Evolutionary conservation across 2,113 vertebrate genomes (phyloP).

Genomic region (Sigmodon hispidus): DNA sequence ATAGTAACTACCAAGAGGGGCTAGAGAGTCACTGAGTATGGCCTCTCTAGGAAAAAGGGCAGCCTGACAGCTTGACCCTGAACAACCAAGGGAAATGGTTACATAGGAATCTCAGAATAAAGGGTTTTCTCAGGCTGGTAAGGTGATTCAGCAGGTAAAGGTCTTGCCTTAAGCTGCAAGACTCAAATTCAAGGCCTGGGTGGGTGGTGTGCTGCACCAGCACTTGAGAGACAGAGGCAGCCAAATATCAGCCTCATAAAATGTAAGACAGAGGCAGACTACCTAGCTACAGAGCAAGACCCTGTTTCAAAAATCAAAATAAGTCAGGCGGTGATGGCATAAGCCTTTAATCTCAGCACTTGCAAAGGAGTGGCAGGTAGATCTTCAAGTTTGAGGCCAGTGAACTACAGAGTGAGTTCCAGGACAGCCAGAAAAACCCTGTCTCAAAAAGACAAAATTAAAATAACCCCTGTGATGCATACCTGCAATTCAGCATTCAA

Average conservation of each 20-base stretch:
- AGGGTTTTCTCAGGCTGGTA: background rate
- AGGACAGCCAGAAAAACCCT: background rate
- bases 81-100: constrained; percentile 29
- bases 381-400: background rate
- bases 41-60: constrained; percentile 30
- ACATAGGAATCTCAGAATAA: constrained; percentile 18
- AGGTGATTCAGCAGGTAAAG: background rate
- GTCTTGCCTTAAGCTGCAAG: background rate
- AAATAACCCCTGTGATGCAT: background rate
- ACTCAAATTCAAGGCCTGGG: background rate
- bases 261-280: background rate
- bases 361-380: background rate
- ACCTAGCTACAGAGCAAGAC: background rate
- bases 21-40: background rate
- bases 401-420: background rate
- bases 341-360: background rate
- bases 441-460: background rate
- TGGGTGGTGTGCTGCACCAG: background rate
- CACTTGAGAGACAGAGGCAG: background rate
- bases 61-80: background rate
- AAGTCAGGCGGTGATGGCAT: too few relatives aligned
- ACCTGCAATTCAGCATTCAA: background rate
- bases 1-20: background rate
- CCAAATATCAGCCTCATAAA: background rate
- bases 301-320: background rate